Base-by-base conservation (phyloP, 2,888 invertebrate species). In the Linhomoeus sp. region DNA sequence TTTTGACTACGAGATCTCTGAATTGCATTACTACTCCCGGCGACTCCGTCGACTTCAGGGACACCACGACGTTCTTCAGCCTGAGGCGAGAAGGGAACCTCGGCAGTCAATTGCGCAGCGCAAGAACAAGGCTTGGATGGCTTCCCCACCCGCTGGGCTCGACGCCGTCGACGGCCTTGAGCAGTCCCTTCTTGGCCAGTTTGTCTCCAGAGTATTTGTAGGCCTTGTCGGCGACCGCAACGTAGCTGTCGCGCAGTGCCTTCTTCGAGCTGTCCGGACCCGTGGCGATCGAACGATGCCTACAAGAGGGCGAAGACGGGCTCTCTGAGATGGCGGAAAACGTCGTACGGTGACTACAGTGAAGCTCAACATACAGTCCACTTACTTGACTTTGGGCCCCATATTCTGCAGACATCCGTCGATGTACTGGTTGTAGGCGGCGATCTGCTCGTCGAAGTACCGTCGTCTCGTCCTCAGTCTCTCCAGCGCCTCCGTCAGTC, bases 361-460 rank as follows among this genome's bases (percentile, higher is more conserved):
- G 29, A 12, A 29, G 29, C 29, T 5, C 29, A 29, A 9, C 7
- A n/a, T n/a, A n/a, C n/a, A n/a, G n/a, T n/a, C n/a, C n/a, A n/a
- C 17, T 38, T 9, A 24, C 40, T 15, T 7, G 41, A 26, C 26
- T 25, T 39, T 78, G 35, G 76, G 72, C 54, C 77, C 76, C 38
- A 80, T 72, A 66, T 79, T 80, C 38, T 76, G 75, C 41, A 79
- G 69, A 59, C 80, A 80, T 1, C 75, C 76, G 58, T 76, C 75
- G 47, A 80, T 77, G 57, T 80, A 81, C 58, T 77, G 74, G 58
- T 77, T 77, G 61, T 80, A 81, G 52, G 75, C 80, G 57, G 76
- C 74, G 43, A 78, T 75, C 65, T 80, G 79, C 55, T 80, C 79
- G 59, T 78, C 74, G 53, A 76, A 78, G 63, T 78, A 79, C 51